These are phyloP conservation scores for Papilio aristodemus DNA, from an alignment of 1,140 invertebrate species.

Conservation along the genomic window DNA sequence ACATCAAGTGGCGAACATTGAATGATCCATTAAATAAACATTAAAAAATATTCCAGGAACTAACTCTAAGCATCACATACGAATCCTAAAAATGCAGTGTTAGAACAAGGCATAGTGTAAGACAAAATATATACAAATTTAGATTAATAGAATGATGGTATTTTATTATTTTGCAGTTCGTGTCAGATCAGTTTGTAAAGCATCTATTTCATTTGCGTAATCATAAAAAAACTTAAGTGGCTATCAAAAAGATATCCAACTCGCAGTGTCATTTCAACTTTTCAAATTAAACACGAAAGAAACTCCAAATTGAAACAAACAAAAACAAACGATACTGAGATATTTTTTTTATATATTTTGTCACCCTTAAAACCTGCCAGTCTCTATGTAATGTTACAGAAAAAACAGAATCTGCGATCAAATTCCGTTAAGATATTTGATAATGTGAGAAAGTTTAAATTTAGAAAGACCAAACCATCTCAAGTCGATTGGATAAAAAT, in stretches of 20 bases:
- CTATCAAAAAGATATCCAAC: constrained; percentile 13
- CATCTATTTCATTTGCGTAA: neutral
- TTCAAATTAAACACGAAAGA: constrained; percentile 21
- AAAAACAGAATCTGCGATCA: neutral
- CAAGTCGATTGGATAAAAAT: too few relatives aligned
- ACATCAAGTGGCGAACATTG: too few relatives aligned
- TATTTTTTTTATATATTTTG: neutral
- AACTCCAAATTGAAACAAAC: constrained; percentile 8
- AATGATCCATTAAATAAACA: too few relatives aligned
- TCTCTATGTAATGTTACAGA: neutral
- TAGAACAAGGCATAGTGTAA: too few relatives aligned
- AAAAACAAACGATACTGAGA: constrained; percentile 6
- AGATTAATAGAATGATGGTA: too few relatives aligned
- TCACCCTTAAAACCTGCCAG: neutral
- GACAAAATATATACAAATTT: too few relatives aligned
- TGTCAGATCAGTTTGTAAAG: neutral
- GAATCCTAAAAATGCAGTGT: too few relatives aligned
- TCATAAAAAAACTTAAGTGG: constrained; percentile 22
- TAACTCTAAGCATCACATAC: too few relatives aligned
- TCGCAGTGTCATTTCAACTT: constrained; percentile 16
- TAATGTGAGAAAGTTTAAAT: too few relatives aligned
- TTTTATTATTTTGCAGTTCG: neutral
- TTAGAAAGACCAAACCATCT: too few relatives aligned
- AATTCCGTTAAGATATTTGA: too few relatives aligned
- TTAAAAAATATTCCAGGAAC: too few relatives aligned